phyloP scores from a whole-genome alignment of 92 coral and sea anemone species.

The Galaxea fascicularis region DNA sequence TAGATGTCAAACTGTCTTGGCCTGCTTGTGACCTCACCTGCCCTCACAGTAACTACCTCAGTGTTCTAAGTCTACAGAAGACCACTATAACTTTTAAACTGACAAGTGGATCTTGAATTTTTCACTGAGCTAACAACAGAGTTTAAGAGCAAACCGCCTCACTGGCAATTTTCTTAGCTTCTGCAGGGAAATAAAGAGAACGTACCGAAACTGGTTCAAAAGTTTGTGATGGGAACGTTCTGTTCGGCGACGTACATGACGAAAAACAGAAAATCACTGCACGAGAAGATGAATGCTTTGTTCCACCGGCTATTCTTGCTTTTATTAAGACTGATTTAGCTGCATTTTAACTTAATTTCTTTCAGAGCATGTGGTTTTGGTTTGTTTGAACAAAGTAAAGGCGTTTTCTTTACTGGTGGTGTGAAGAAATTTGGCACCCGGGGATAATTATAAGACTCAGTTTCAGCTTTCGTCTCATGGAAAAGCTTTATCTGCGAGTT shows the following conservation, averaged over 20 bases:
- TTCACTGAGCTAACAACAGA: background rate
- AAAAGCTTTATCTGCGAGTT: background rate
- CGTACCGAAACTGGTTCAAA: background rate
- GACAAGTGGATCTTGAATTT: background rate
- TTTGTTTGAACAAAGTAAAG: slow-evolving; percentile 1
- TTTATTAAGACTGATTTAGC: background rate
- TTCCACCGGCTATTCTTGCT: background rate
- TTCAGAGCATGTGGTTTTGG: background rate
- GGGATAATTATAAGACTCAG: background rate
- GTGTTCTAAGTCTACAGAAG: background rate
- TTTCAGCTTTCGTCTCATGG: background rate
- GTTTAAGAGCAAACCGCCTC: background rate
- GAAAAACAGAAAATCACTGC: too few relatives aligned
- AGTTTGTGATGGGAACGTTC: background rate
- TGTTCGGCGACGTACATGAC: background rate
- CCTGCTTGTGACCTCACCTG: slow-evolving; percentile 17
- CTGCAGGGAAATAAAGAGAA: background rate
- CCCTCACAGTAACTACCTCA: slow-evolving; percentile 14
- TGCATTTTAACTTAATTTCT: background rate
- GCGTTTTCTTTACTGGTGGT: background rate
- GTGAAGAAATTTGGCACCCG: slow-evolving; percentile 12
- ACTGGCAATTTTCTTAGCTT: background rate
- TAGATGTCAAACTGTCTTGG: background rate
- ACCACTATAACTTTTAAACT: background rate
- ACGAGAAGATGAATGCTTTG: too few relatives aligned